These are phyloP conservation scores for Rhea americana DNA, from an alignment of 2,113 vertebrate genomes.

Conservation along the genomic window DNA sequence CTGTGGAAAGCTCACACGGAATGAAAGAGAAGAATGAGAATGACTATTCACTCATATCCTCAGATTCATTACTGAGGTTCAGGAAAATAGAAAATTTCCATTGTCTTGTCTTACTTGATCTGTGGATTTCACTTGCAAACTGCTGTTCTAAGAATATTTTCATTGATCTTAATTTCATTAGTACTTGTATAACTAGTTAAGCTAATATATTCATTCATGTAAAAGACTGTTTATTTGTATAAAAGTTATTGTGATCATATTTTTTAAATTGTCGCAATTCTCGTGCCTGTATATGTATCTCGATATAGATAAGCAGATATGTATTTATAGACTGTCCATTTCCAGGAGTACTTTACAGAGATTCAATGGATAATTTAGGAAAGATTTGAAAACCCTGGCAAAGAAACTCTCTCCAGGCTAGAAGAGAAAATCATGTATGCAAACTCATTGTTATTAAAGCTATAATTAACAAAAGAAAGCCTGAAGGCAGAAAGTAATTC, in stretches of 20 bases:
- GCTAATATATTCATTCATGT: neutral
- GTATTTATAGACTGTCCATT: neutral
- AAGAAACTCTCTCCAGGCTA: neutral
- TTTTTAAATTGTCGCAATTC: neutral
- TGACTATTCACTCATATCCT: neutral
- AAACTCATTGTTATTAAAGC: neutral
- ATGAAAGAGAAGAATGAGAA: neutral
- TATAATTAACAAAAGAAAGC: neutral
- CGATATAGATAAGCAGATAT: neutral
- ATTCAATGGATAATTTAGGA: neutral
- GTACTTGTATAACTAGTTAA: neutral
- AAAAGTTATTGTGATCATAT: neutral
- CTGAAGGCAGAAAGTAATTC: neutral
- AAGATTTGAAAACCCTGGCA: neutral
- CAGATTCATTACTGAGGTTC: neutral
- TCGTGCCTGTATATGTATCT: neutral
- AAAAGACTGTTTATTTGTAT: neutral
- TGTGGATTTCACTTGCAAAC: neutral
- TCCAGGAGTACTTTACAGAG: neutral
- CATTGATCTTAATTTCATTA: neutral
- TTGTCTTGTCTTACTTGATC: neutral
- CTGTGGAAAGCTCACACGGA: neutral
- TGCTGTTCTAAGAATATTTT: neutral
- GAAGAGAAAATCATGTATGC: neutral
- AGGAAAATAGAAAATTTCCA: neutral